phyloP scores from a whole-genome alignment of 2,113 vertebrate genomes.

The Cryptotis parvus region DNA sequence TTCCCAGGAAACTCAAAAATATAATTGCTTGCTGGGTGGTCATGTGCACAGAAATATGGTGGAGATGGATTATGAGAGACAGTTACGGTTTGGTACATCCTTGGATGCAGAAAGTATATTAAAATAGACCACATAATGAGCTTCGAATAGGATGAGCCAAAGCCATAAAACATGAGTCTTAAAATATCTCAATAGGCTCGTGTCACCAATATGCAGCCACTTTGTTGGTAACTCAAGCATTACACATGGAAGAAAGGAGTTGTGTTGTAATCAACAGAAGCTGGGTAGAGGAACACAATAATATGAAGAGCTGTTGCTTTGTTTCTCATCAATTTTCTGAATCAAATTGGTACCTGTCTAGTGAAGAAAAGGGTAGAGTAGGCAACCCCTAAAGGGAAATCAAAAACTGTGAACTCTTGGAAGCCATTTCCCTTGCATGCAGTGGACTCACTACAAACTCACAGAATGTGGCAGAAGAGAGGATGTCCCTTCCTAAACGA shows the following conservation, averaged over 20 bases:
- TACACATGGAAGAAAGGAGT: neutral
- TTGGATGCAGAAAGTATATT: slow-evolving; percentile 8
- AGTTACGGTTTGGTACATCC: neutral
- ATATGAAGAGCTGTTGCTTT: neutral
- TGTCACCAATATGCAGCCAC: neutral
- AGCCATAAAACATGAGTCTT: neutral
- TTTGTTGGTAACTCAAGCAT: neutral
- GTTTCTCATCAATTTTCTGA: neutral
- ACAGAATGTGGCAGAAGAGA: neutral
- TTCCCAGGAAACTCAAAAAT: neutral
- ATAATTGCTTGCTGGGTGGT: slow-evolving; percentile 11
- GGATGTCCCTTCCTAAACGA: neutral
- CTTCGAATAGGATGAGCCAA: neutral
- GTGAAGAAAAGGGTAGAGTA: neutral
- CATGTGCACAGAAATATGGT: slow-evolving; percentile 32
- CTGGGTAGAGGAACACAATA: neutral
- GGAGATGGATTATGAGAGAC: slow-evolving; percentile 28
- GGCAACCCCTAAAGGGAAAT: neutral
- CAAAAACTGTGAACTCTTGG: neutral
- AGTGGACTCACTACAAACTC: slow-evolving; percentile 25
- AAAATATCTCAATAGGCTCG: neutral
- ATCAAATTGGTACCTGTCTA: neutral
- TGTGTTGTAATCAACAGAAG: neutral
- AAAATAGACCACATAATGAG: neutral
- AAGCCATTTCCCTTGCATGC: neutral